Percentiles rank a stretch among this genome's conserved stretches.
Conservation (phyloP, 2,888 invertebrate genomes). For the Metacarcinus magister region DNA sequence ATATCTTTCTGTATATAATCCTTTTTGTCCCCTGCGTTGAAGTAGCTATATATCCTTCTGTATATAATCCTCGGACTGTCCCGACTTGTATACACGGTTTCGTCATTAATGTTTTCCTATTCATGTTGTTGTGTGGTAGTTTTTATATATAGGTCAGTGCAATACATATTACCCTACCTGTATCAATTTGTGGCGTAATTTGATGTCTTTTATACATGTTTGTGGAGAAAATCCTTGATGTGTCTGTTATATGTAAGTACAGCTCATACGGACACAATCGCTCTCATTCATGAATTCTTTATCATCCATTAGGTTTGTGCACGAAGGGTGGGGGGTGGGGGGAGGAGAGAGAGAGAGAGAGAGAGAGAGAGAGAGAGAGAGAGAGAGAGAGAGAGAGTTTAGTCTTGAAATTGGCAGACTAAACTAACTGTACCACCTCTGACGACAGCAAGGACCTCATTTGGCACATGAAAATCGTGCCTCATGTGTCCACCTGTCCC, state of each 20-base stretch:
- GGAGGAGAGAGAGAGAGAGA: not conserved
- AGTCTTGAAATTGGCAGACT: not conserved
- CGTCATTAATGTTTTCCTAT: too few species aligned
- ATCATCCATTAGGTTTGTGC: not conserved
- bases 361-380: conserved; percentile 2
- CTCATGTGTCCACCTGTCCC: not conserved
- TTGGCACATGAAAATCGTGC: not conserved
- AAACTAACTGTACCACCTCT: not conserved
- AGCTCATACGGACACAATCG: not conserved
- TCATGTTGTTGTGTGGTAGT: too few species aligned
- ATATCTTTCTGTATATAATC: too few species aligned
- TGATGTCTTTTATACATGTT: not conserved
- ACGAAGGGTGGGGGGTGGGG: not conserved
- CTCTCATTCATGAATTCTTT: not conserved
- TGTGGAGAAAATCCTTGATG: not conserved
- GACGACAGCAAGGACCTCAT: not conserved
- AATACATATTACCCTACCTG: too few species aligned
- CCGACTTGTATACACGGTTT: too few species aligned
- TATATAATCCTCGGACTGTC: too few species aligned
- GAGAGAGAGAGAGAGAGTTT: not conserved
- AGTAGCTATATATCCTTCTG: too few species aligned
- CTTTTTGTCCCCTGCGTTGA: too few species aligned
- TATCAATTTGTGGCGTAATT: not conserved
- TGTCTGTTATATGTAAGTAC: not conserved
- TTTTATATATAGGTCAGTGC: too few species aligned